A percentile compares a stretch with the other conserved stretches of the same genome.
Conservation (phyloP, 2,113 vertebrate genomes). For the Canis aureus region DNA sequence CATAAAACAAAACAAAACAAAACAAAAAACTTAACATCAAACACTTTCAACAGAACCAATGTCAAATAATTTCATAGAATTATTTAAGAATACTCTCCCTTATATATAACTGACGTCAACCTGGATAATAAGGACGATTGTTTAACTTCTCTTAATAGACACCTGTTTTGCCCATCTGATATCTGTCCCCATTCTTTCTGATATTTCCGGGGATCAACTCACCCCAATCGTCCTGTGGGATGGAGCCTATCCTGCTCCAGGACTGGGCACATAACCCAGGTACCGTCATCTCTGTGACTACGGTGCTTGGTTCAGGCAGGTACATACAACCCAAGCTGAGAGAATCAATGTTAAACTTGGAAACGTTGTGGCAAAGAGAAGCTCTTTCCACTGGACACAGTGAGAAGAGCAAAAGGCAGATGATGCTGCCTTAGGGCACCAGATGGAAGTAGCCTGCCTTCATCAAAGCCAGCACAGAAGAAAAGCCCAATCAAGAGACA, state of each 20-base stretch:
- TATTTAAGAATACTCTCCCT: neutral
- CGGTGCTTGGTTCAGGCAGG: neutral
- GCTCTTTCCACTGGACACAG: neutral
- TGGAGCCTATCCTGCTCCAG: neutral
- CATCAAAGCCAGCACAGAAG: neutral
- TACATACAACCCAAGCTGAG: neutral
- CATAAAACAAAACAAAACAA: neutral
- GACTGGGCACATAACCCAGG: neutral
- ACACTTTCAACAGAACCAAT: neutral
- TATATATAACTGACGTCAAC: neutral
- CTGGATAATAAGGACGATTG: neutral
- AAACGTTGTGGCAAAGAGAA: neutral
- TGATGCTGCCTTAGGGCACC: neutral
- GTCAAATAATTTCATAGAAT: neutral
- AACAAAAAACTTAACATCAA: neutral
- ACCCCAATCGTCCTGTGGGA: rapidly evolving
- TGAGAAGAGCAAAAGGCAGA: neutral
- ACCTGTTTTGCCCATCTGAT: neutral
- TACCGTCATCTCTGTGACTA: neutral
- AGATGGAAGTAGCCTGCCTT: neutral
- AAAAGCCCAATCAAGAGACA: neutral
- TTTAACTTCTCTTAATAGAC: neutral
- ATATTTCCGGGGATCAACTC: neutral
- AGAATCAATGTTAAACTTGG: constrained; percentile 9
- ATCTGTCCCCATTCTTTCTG: neutral